Conservation (phyloP, 2,113 vertebrate species). For the Neotragus moschatus region DNA sequence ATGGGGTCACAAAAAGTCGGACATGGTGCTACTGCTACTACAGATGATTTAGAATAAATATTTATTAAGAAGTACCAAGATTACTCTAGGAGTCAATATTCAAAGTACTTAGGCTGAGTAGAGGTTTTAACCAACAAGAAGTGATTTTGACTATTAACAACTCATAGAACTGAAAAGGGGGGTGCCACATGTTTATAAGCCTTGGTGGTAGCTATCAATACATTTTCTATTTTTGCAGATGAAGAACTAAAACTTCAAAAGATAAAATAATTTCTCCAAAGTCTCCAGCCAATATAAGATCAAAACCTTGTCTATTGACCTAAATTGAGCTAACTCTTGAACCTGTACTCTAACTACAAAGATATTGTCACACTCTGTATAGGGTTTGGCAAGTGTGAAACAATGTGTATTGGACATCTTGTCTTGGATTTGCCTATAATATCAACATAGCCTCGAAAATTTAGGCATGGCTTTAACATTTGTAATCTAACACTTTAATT, state of each 20-base stretch:
- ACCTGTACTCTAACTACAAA: neutral
- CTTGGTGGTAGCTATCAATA: neutral
- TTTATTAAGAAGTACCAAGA: neutral
- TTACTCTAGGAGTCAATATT: neutral
- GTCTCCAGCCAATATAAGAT: neutral
- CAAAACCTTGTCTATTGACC: neutral
- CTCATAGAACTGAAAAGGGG: neutral
- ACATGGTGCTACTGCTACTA: neutral
- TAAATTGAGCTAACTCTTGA: neutral
- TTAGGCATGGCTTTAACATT: neutral
- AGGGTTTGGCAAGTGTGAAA: neutral
- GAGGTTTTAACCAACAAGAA: neutral
- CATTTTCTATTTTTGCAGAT: neutral
- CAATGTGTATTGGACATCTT: neutral
- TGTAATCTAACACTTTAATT: neutral
- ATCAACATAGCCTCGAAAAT: neutral
- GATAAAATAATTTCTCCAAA: neutral
- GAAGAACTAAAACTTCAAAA: neutral
- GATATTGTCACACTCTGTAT: neutral
- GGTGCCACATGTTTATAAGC: neutral
- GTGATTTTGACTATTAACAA: neutral
- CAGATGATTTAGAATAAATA: neutral
- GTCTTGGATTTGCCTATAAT: neutral
- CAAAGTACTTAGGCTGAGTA: neutral
- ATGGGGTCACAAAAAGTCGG: fast-evolving